These are phyloP conservation scores for Furcula furcula DNA, from an alignment of 2,888 invertebrate species.

Conservation along the genomic window DNA sequence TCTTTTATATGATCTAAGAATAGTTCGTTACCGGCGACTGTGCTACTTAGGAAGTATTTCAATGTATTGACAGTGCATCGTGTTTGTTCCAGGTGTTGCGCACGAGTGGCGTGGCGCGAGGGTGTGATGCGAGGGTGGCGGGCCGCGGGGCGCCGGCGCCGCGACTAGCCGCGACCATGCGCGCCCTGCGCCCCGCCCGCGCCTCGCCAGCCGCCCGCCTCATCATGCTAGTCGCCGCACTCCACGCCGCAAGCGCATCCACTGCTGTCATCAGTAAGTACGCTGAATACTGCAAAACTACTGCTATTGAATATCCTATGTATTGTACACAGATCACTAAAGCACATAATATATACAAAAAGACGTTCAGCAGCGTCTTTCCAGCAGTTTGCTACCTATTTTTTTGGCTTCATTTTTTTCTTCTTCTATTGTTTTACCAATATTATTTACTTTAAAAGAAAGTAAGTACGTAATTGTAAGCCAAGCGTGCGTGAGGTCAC, in stretches of 20 bases:
- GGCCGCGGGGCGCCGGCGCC: slow-evolving; percentile 73
- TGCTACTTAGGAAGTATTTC: background rate
- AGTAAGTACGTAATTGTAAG: too few species aligned
- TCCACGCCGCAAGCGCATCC: slow-evolving; percentile 43
- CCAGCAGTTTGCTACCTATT: too few species aligned
- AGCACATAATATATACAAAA: too few species aligned
- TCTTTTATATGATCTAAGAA: too few species aligned
- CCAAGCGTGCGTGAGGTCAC: too few species aligned
- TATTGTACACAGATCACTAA: too few species aligned
- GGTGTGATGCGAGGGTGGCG: slow-evolving; percentile 74
- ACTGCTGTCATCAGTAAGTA: slow-evolving; percentile 64
- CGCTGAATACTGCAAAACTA: too few species aligned
- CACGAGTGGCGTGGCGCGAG: slow-evolving; percentile 66
- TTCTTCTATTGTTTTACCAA: too few species aligned
- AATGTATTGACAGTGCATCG: background rate
- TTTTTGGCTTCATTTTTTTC: too few species aligned
- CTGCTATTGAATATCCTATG: too few species aligned
- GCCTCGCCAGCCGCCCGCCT: slow-evolving; percentile 55
- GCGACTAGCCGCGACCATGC: slow-evolving; percentile 75
- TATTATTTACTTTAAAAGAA: too few species aligned
- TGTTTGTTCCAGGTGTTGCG: slow-evolving; percentile 59
- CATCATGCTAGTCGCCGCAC: slow-evolving; percentile 51
- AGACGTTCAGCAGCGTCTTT: too few species aligned
- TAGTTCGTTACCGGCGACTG: background rate
- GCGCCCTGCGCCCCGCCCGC: slow-evolving; percentile 56